A percentile compares a stretch with the other conserved stretches of the same genome.
phyloP scores from a whole-genome alignment of 2,888 invertebrate genomes.

The Loripinus fragilis region DNA sequence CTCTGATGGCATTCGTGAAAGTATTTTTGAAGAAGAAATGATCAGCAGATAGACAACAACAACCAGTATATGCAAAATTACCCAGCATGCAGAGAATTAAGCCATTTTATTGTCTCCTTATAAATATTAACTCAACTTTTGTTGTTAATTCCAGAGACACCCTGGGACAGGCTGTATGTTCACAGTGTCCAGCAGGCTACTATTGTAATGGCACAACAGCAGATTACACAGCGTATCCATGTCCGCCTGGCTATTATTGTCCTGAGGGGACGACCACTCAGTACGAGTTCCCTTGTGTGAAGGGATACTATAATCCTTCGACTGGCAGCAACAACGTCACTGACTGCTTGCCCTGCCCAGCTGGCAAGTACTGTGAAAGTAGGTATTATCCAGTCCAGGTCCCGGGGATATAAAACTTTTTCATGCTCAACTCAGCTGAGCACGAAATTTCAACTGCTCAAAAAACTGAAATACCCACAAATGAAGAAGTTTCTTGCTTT shows the following conservation, averaged over 20 bases:
- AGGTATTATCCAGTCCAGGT: conserved; percentile 26
- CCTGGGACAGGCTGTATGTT: conserved; percentile 73
- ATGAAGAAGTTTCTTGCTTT: no score
- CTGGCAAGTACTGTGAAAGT: conserved; percentile 80
- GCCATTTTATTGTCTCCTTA: no score
- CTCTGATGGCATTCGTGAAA: no score
- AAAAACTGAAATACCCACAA: no score
- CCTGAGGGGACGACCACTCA: conserved; percentile 75
- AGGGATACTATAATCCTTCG: conserved; percentile 78
- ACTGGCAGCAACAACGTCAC: conserved; percentile 62
- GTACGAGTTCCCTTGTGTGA: conserved; percentile 77
- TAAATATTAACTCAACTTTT: no score
- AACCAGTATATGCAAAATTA: no score
- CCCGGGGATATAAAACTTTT: no score
- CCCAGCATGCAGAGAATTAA: no score
- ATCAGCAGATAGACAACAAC: no score
- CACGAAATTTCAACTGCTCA: no score
- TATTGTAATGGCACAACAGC: conserved; percentile 80
- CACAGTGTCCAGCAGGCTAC: conserved; percentile 77
- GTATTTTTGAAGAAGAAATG: no score
- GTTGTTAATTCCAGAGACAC: conserved; percentile 68
- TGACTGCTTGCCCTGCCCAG: conserved; percentile 79
- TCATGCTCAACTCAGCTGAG: no score
- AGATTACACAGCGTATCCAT: conserved; percentile 70
- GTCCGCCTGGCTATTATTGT: conserved; percentile 80